These are phyloP conservation scores for Thermophis baileyi DNA, from an alignment of 2,113 vertebrate genomes.

Conservation along the genomic window DNA sequence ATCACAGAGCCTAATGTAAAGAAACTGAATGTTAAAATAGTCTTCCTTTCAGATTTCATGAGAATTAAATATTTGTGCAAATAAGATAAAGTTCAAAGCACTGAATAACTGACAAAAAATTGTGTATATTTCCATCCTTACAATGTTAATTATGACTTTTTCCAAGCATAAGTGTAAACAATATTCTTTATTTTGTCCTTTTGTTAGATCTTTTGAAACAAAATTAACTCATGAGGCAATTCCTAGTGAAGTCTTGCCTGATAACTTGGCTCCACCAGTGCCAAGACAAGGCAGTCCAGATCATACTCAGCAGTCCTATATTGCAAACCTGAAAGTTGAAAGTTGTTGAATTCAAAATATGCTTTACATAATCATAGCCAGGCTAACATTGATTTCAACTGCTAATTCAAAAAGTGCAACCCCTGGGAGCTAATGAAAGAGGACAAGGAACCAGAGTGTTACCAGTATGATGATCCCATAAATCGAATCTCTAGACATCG, in stretches of 20 bases:
- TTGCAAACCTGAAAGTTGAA: background rate
- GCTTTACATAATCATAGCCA: background rate
- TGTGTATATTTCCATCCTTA: background rate
- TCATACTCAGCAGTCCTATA: background rate
- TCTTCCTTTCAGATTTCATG: background rate
- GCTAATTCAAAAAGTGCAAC: background rate
- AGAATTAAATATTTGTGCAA: background rate
- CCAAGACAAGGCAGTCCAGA: background rate
- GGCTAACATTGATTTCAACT: background rate
- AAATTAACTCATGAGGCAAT: background rate
- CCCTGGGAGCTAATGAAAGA: background rate
- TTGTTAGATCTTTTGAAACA: background rate
- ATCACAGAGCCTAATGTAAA: background rate
- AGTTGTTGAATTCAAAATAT: background rate
- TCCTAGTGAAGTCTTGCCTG: background rate
- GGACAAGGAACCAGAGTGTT: background rate
- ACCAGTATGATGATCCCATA: background rate
- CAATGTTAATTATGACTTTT: background rate
- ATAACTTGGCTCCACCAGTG: background rate
- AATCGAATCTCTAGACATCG: background rate
- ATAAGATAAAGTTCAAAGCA: background rate
- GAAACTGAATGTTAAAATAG: background rate
- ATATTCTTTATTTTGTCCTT: background rate
- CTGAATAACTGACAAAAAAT: background rate
- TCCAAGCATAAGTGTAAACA: background rate